Percentiles rank a stretch among this genome's conserved stretches.
Conservation (phyloP, 1,140 invertebrate genomes). For the Brachionus manjavacas region DNA sequence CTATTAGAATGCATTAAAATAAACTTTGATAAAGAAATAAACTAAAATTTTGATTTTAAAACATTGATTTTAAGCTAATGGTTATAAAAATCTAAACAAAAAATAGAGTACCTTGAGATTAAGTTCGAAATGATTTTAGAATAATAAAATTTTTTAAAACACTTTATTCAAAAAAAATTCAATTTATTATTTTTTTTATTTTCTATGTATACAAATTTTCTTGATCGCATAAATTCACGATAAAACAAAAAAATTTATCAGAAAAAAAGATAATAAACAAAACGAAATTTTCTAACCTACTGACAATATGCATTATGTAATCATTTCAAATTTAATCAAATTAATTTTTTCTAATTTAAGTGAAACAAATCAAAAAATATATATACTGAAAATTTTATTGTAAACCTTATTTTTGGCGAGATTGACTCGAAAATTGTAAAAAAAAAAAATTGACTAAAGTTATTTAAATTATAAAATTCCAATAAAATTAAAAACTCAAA, state of each 20-base stretch:
- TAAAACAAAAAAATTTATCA: not conserved
- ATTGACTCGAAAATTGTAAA: not conserved
- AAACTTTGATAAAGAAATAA: not conserved
- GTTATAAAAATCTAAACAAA: not conserved
- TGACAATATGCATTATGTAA: not conserved
- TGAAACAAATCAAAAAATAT: not conserved
- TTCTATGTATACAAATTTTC: not conserved
- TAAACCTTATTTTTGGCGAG: not conserved
- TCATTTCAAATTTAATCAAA: not conserved
- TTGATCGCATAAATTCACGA: not conserved
- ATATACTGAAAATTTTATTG: no score
- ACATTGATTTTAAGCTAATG: not conserved
- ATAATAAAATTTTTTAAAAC: not conserved
- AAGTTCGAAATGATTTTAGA: not conserved
- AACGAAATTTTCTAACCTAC: not conserved
- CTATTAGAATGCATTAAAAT: not conserved
- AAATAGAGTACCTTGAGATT: not conserved
- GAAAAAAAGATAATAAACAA: slow-evolving; percentile 1
- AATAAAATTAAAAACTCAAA: no score
- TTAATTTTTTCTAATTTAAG: not conserved
- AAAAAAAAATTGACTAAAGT: no score
- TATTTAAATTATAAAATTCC: no score
- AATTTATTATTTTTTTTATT: not conserved
- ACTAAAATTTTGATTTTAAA: not conserved
- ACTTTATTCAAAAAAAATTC: not conserved